Evolutionary conservation across 2,888 invertebrate genomes (phyloP), one percentile per base, ranked within the genome.

Genomic region (Idaea dimidiata): DNA sequence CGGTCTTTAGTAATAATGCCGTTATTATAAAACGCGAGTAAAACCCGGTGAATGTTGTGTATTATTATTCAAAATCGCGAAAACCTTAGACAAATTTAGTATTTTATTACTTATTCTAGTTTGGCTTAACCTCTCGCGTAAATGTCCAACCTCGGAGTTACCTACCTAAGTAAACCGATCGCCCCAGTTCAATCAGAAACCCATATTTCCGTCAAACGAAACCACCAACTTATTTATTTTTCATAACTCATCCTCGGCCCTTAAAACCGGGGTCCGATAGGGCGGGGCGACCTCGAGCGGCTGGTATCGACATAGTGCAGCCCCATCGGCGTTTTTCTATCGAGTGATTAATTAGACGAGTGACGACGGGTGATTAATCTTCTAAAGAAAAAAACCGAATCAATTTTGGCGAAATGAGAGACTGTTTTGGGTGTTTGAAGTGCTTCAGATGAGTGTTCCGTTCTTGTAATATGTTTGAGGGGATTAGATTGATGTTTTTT

Each of bases 291-390:
- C 57, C 53, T 24, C 32, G 59, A 65, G 66, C 65, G 68, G 65
- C 70, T 84, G 86, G 73, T 80, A 84, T 84, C 83, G 84, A 84
- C 86, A 86, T 80, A 67, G 72, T 68, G 71, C 76, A 71, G 70
- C 70, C 74, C 72, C 68, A 65, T 68, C 70, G 65, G 75, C 74
- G 80, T 83, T 83, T 83, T 81, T 78, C 78, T 72, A 73, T 72
- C 72, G 57, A 63, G 83, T 86, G 86, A 87, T 87, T 86, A 87
- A 87, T 87, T 87, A 86, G 80, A 72, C 73, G 66, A 61, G 59
- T 70, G 71, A 71, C 67, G 75, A 74, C 75, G 71, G 65, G 77
- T 84, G 85, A 86, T 86, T 86, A 86, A 87, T 86, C 84, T 69
- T 65, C 68, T 67, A 69, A 67, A 72, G 59, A 67, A 72, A 84